A percentile compares a stretch with the other conserved stretches of the same genome.
phyloP scores from a whole-genome alignment of 2,797 vertebrate species.

The Anisognathus igniventris region DNA sequence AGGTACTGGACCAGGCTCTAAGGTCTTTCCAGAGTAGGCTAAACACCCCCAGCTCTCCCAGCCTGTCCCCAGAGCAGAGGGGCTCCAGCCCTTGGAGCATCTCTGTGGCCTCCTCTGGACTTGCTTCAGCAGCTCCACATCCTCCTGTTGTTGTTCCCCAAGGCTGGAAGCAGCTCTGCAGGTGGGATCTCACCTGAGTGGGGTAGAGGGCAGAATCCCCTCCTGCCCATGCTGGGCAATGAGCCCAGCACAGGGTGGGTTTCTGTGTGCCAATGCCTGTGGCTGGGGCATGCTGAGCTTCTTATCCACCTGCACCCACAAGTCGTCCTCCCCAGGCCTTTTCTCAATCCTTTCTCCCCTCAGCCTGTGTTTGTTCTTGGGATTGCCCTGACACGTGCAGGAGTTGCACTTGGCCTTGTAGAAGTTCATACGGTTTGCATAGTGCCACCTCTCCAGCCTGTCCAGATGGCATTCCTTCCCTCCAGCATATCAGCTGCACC shows the following conservation, averaged over 20 bases:
- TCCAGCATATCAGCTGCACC: neutral
- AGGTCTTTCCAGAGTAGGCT: neutral
- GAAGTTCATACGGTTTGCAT: accelerated
- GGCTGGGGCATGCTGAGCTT: neutral
- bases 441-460: neutral
- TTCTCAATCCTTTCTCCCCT: neutral
- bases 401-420: neutral
- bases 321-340: neutral
- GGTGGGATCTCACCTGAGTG: neutral
- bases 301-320: neutral
- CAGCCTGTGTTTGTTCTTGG: neutral
- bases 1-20: neutral
- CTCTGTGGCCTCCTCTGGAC: neutral
- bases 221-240: neutral
- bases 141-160: neutral
- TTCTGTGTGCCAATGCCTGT: neutral
- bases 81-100: neutral
- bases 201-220: neutral
- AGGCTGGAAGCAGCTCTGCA: neutral
- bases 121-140: neutral
- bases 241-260: neutral
- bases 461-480: neutral
- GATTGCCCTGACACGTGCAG: neutral
- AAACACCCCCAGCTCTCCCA: neutral
- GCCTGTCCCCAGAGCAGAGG: neutral